These are phyloP conservation scores for Odocoileus virginianus DNA, from an alignment of 2,113 vertebrate genomes.

Conservation along the genomic window DNA sequence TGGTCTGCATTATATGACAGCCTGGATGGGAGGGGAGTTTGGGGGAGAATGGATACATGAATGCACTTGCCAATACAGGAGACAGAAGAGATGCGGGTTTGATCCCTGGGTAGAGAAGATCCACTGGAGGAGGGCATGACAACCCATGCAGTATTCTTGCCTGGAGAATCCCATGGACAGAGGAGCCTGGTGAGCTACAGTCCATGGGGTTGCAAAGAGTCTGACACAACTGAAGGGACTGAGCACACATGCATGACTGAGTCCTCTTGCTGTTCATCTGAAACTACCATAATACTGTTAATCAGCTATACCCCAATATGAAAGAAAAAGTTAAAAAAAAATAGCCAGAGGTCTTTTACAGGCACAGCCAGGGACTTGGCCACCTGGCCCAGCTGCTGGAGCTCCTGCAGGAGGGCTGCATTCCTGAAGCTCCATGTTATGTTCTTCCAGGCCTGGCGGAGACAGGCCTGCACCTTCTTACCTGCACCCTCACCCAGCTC, in stretches of 20 bases:
- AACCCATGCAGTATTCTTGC: background rate
- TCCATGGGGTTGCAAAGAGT: background rate
- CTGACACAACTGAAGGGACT: background rate
- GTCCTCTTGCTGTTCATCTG: background rate
- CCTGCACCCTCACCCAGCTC: accelerated
- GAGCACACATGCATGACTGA: background rate
- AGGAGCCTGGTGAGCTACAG: background rate
- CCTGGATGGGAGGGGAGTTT: background rate
- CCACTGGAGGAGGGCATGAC: background rate
- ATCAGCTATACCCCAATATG: background rate
- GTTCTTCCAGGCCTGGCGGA: background rate
- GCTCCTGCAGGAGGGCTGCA: accelerated
- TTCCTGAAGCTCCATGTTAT: accelerated
- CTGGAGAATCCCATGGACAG: background rate
- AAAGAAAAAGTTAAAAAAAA: background rate
- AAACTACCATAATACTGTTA: background rate
- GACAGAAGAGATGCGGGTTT: background rate
- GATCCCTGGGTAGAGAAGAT: background rate
- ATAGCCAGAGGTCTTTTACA: background rate
- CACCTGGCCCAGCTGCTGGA: background rate
- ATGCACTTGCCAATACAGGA: background rate
- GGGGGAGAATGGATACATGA: background rate
- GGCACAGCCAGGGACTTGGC: background rate
- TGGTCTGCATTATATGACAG: background rate
- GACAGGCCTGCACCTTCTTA: background rate